A percentile compares a stretch with the other conserved stretches of the same genome.
Evolutionary conservation across 2,797 vertebrate species (phyloP).

Genomic region (Numenius phaeopus): DNA sequence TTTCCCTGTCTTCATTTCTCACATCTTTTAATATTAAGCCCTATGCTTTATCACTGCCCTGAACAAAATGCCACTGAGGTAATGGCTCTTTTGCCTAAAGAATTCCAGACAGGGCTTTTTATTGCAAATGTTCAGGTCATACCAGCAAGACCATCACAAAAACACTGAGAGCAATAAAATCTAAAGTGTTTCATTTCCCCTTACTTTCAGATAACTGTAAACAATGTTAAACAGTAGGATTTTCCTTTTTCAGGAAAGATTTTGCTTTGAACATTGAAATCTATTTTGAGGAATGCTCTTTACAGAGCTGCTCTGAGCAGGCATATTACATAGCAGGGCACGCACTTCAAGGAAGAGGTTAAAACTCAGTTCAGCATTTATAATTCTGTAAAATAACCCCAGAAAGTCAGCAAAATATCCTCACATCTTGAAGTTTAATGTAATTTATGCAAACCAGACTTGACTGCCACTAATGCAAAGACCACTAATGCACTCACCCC

Average conservation of each 20-base stretch:
- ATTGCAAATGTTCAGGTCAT: constrained; percentile 13
- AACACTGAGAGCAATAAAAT: constrained; percentile 57
- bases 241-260: constrained; percentile 1
- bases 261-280: constrained; percentile 13
- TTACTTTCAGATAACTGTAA: constrained; percentile 62
- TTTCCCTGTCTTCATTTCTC: background rate
- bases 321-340: background rate
- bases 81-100: constrained; percentile 37
- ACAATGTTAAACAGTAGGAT: constrained; percentile 35
- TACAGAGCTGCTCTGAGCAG: background rate
- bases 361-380: background rate
- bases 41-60: background rate
- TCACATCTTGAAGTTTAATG: background rate
- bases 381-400: constrained; percentile 7
- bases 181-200: constrained; percentile 71
- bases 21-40: background rate
- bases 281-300: background rate
- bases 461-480: background rate
- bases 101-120: constrained; percentile 48
- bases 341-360: constrained; percentile 1
- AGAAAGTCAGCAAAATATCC: background rate
- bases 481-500: background rate
- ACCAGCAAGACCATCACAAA: constrained; percentile 50
- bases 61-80: constrained; percentile 14
- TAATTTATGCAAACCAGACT: background rate